Percentiles rank a stretch among this genome's conserved stretches.
phyloP scores from a whole-genome alignment of 2,888 invertebrate genomes.

The Aphidius colemani region DNA sequence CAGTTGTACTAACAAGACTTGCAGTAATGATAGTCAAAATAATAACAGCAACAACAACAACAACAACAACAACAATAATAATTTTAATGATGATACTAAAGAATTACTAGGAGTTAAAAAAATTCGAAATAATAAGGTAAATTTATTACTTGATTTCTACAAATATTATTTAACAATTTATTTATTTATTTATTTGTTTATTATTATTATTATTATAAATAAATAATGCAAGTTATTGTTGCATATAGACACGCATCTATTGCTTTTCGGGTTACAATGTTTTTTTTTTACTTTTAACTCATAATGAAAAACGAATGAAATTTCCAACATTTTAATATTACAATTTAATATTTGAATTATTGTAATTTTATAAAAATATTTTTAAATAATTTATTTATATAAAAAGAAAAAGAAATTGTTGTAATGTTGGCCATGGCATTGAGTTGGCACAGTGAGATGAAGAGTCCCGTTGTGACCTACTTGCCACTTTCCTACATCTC shows the following conservation, averaged over 20 bases:
- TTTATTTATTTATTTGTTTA: too few species aligned
- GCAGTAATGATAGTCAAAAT: conserved; percentile 28
- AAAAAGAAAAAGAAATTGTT: conserved; percentile 29
- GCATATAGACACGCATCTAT: conserved; percentile 35
- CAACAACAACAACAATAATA: conserved; percentile 34
- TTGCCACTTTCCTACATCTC: conserved; percentile 49
- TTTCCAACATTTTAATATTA: too few species aligned
- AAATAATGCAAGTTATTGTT: background rate
- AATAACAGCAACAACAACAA: too few species aligned
- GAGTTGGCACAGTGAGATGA: conserved; percentile 50
- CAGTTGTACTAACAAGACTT: too few species aligned
- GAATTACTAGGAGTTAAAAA: background rate
- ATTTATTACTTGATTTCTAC: too few species aligned
- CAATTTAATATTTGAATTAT: too few species aligned
- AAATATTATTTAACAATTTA: too few species aligned
- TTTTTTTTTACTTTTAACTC: too few species aligned
- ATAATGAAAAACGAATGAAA: too few species aligned
- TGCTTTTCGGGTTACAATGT: conserved; percentile 36
- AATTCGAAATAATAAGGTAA: background rate
- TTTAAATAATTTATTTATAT: too few species aligned
- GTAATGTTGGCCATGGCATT: conserved; percentile 36
- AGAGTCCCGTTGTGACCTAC: conserved; percentile 59
- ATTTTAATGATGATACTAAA: background rate
- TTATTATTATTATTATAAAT: too few species aligned
- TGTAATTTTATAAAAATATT: too few species aligned